Base-by-base conservation (phyloP, 2,797 vertebrate genomes). In the Antennarius maculatus region DNA sequence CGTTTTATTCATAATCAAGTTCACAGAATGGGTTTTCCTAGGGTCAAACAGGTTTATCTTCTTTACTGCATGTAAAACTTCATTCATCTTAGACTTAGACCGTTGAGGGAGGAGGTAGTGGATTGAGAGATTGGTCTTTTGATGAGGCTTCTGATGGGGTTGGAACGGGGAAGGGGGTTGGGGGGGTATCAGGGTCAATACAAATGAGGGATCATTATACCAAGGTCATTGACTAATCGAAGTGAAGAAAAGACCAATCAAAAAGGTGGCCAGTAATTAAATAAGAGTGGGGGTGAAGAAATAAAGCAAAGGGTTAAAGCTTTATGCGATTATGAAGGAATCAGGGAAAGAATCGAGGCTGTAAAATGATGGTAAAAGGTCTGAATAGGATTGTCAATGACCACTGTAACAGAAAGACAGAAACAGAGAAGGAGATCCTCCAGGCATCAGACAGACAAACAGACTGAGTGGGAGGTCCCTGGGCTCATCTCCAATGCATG, bases 401-500 rank as follows among this genome's bases (percentile, higher is more conserved):
- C 49, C 60, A 54, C 18, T 67, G 54, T 54, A 77, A 61, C n/a
- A 67, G 66, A 61, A 57, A 72, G 29, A 63, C 43, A 54, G 56
- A 65, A 42, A 66, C 10, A 29, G 12, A 71, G 50, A 54, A 54
- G 59, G 72, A 58, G 72, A 82, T 80, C 73, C 84, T 86, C 75
- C 47, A 77, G 85, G 74, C 87, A 79, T 72, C 71, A 86, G 83
- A 82, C 73, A 90, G 83, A 88, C 80, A 85, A 57, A 90, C 83
- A 81, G 85, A 88, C 86, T 79, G 86, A 85, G 84, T 82, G 83
- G 86, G 89, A 88, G 88, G 86, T 92, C 90, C 86, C 91, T 82
- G 77, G 88, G 88, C 89, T 92, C 88, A 89, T 91, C 83, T 88
- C 88, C 88, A 88, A 92, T 92, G 85, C 90, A 90, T 69, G 82